Base-by-base conservation (phyloP, 1,140 invertebrate genomes). In the Harpegnathos saltator region DNA sequence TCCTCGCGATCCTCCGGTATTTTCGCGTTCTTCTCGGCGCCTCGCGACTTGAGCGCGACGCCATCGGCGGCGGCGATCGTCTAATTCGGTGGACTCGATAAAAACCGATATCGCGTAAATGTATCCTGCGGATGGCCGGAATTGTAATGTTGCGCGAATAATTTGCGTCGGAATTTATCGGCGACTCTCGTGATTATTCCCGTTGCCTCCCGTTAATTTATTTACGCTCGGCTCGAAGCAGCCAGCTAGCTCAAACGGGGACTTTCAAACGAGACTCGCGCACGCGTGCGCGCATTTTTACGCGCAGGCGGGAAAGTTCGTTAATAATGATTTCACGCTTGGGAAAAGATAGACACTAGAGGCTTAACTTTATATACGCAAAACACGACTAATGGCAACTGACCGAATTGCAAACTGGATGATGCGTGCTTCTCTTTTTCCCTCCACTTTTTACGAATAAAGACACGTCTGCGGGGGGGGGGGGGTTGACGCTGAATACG, bases 381-480 rank as follows among this genome's bases (percentile, higher is more conserved):
- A 29, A 69, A 71, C 33, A 44, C 33, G 48, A 50, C 3, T 17
- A 52, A 69, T 50, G 65, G 7, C 12, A 56, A 44, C 65, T 59
- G 29, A 68, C 52, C 33, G n/a, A 80, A 80, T 68, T 69, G 50
- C 33, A 58, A 77, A 78, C 50, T 44, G 56, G 52, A 33, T n/a
- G n/a, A n/a, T n/a, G n/a, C 29, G 29, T 33, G 29, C 1, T 33
- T 3, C 5, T 5, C 9, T 44, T 44, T 44, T 44, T 44, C 7
- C 38, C 11, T 44, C 9, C 38, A 7, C 9, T 80, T 77, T 80
- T 80, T 56, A 44, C n/a, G 59, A n/a, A 17, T 65, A 38, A 73
- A 85, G 56, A 62, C 56, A 69, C 38, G 62, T 62, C 17, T 29
- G 58, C 22, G 52, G 38, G n/a, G n/a, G n/a, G n/a, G n/a, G n/a